Base-by-base conservation (phyloP, 1,140 invertebrate species). In the Lerema accius region DNA sequence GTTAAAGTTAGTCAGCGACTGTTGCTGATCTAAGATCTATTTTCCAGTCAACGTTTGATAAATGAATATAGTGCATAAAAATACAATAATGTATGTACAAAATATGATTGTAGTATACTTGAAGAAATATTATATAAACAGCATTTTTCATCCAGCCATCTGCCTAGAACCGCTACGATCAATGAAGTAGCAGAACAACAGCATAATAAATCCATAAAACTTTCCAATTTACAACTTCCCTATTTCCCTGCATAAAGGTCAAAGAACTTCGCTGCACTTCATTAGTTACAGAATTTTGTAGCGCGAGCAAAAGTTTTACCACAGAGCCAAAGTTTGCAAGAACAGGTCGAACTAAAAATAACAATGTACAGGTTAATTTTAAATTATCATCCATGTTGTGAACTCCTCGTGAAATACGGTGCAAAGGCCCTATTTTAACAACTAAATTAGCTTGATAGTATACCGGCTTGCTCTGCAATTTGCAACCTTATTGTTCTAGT, bases 151-250 rank as follows among this genome's bases (percentile, higher is more conserved):
- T n/a, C n/a, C n/a, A n/a, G n/a, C n/a, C n/a, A n/a, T n/a, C n/a
- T n/a, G n/a, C 66, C 70, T 73, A 59, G 42, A 28, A 45, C 55
- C 43, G 39, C 51, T 40, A 58, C 60, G 28, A 32, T 32, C 28
- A 32, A 32, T 23, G 6, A 4, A 7, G 4, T n/a, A 37, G 7
- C n/a, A 7, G n/a, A 37, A 37, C 35, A 37, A n/a, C 11, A 37
- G 35, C 35, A 37, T 16, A 43, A 43, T 43, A 43, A 43, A 43
- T 43, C 14, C 10, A 46, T 16, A 11, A 37, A 37, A 37, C 35
- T 37, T 37, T 37, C n/a, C 35, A 37, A 37, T 37, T 37, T 11
- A 11, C 35, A 32, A 32, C 3, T 32, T 37, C 35, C 35, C 7
- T 3, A 2, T n/a, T 11, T 11, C 35, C 35, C 35, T 37, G 35